Evolutionary conservation across 1,140 invertebrate species (phyloP), one percentile per base, ranked within the genome.

Genomic region (Steinernema khuongi): DNA sequence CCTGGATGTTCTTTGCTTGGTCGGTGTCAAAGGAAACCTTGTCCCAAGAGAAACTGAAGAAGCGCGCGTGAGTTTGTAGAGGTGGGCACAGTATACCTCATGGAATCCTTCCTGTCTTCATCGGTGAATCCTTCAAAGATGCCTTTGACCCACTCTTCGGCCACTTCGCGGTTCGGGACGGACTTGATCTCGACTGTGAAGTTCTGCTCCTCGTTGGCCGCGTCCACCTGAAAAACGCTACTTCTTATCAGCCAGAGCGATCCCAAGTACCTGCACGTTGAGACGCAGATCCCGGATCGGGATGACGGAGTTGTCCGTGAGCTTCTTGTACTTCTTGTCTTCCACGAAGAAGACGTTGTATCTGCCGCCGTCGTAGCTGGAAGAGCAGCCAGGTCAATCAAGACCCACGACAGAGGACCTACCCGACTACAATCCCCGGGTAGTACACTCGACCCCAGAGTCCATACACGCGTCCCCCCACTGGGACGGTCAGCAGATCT

Each of bases 321-420:
- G 31, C 17, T 75, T 50, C 28, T 77, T 71, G 26, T 75, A 76
- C 2, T 78, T 26, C 1, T 78, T 74, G 50, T 84, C 82, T 32
- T 81, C 80, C 0, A 72, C 73, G 60, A 82, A 84, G 18, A 75
- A 33, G 4, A 84, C 74, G n/a, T 80, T 81, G 72, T 82, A 84
- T 14, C 82, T 82, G 28, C 80, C 77, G 26, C 75, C 84, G 50
- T 84, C 83, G 22, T 77, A 68, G 1, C 81, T 83, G 31, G 71
- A 72, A 75, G 66, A 19, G 32, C 0, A 74, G 22, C 50, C 7
- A 17, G 7, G 11, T 60, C 4, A 60, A 60, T 60, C 4, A 41
- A 41, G 26, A 26, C 50, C 7, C 14, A 79, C 7, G 17, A 74
- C 67, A 19, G 67, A 19, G 22, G 7, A 73, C 76, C 36, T 50